A percentile compares a stretch with the other conserved stretches of the same genome.
These are phyloP conservation scores for Drosophila pectinifera DNA, from an alignment of 1,140 invertebrate species.

Conservation along the genomic window DNA sequence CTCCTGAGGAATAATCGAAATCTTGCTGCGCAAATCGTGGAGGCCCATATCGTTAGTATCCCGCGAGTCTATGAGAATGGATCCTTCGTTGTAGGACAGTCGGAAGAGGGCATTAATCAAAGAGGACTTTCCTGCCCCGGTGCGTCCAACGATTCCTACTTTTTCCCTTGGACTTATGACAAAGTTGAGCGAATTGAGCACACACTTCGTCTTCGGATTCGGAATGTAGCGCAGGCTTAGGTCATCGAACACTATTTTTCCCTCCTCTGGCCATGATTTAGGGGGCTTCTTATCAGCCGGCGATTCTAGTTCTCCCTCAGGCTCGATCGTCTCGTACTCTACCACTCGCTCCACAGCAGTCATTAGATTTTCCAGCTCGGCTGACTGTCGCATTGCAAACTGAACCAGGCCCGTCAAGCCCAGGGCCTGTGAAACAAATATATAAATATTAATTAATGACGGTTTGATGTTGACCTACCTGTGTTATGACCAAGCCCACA, in stretches of 20 bases:
- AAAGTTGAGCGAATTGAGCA: slow-evolving; percentile 88
- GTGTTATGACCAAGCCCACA: slow-evolving; percentile 92
- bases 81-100: too few relatives aligned
- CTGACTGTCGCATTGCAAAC: slow-evolving; percentile 93
- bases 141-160: slow-evolving; percentile 92
- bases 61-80: too few relatives aligned
- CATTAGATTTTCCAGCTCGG: slow-evolving; percentile 93
- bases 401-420: slow-evolving; percentile 93
- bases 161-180: slow-evolving; percentile 88
- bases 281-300: slow-evolving; percentile 88
- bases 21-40: too few relatives aligned
- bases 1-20: too few relatives aligned
- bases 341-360: slow-evolving; percentile 92
- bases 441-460: background rate
- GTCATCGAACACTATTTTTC: slow-evolving; percentile 88
- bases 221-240: slow-evolving; percentile 89
- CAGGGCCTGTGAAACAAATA: slow-evolving; percentile 86
- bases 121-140: slow-evolving; percentile 96
- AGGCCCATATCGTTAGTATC: too few relatives aligned
- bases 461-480: slow-evolving; percentile 66
- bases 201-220: slow-evolving; percentile 86
- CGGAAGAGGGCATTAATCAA: too few relatives aligned
- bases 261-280: slow-evolving; percentile 89
- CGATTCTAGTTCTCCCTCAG: slow-evolving; percentile 89
- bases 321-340: slow-evolving; percentile 90